A percentile compares a stretch with the other conserved stretches of the same genome.
Evolutionary conservation across 1,140 invertebrate species (phyloP).

Genomic region (Muscidifurax raptorellus): DNA sequence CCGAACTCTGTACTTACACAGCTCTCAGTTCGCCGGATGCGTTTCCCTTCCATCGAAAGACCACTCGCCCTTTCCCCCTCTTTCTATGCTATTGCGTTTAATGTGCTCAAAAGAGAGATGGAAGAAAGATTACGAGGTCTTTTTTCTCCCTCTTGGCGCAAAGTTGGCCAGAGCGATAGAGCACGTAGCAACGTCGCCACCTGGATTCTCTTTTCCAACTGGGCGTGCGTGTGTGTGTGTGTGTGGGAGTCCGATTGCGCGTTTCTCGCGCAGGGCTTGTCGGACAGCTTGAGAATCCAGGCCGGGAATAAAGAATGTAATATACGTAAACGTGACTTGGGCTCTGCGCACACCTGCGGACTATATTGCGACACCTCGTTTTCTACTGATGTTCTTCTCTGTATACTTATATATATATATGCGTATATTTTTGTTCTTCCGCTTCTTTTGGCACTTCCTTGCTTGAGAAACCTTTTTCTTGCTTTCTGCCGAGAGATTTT

Average conservation of each 20-base stretch:
- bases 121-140: slow-evolving; percentile 8
- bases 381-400: too few relatives aligned
- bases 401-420: too few relatives aligned
- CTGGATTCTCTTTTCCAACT: slow-evolving; percentile 8
- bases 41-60: not conserved
- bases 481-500: too few relatives aligned
- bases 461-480: too few relatives aligned
- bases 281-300: not conserved
- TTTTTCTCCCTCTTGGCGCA: slow-evolving; percentile 20
- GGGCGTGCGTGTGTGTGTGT: not conserved
- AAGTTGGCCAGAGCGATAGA: slow-evolving; percentile 33
- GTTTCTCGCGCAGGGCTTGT: not conserved
- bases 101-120: not conserved
- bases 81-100: not conserved
- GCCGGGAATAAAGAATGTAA: slow-evolving; percentile 22
- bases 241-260: not conserved
- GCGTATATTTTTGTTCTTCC: too few relatives aligned
- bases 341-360: not conserved
- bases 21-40: slow-evolving; percentile 16
- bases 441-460: too few relatives aligned
- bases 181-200: slow-evolving; percentile 25
- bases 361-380: too few relatives aligned
- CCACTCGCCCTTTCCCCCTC: too few relatives aligned
- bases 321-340: slow-evolving; percentile 9
- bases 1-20: slow-evolving; percentile 10